These are phyloP conservation scores for Drosophila tanythrix DNA, from an alignment of 2,888 invertebrate species.

Conservation along the genomic window DNA sequence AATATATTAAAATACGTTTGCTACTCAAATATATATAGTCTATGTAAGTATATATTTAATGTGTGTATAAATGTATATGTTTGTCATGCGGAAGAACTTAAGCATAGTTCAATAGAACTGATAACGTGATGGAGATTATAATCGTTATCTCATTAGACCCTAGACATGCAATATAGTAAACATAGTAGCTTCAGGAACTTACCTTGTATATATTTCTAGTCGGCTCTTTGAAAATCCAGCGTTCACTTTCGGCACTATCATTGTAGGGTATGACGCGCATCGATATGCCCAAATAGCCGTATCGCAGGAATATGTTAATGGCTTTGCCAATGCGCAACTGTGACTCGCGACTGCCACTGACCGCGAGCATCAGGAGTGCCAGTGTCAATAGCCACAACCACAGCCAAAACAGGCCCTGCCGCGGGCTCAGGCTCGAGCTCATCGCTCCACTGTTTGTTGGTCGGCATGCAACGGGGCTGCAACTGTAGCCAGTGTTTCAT, in stretches of 20 bases:
- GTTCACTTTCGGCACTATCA: conserved; percentile 91
- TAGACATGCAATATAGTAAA: no score
- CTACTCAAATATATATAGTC: neutral
- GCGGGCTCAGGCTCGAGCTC: conserved; percentile 70
- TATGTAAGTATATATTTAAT: neutral
- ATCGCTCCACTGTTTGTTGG: conserved; percentile 77
- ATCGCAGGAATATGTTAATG: conserved; percentile 92
- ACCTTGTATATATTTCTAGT: conserved; percentile 87
- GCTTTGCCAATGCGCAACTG: conserved; percentile 90
- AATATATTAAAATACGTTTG: neutral
- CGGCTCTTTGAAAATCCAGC: conserved; percentile 89
- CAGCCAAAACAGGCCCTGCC: conserved; percentile 77
- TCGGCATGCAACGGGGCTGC: conserved; percentile 63
- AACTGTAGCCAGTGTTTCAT: conserved; percentile 8
- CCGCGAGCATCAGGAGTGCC: conserved; percentile 75
- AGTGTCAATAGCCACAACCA: conserved; percentile 80
- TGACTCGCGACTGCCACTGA: conserved; percentile 83
- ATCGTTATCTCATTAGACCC: neutral
- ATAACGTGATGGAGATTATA: neutral
- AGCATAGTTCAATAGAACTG: neutral
- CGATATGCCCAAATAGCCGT: conserved; percentile 92
- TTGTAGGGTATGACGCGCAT: conserved; percentile 93
- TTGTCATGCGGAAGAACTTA: conserved; percentile 1
- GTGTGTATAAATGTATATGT: neutral
- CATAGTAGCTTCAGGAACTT: conserved; percentile 9